phyloP scores from a whole-genome alignment of 1,140 invertebrate species.

The Bombus superbus region DNA sequence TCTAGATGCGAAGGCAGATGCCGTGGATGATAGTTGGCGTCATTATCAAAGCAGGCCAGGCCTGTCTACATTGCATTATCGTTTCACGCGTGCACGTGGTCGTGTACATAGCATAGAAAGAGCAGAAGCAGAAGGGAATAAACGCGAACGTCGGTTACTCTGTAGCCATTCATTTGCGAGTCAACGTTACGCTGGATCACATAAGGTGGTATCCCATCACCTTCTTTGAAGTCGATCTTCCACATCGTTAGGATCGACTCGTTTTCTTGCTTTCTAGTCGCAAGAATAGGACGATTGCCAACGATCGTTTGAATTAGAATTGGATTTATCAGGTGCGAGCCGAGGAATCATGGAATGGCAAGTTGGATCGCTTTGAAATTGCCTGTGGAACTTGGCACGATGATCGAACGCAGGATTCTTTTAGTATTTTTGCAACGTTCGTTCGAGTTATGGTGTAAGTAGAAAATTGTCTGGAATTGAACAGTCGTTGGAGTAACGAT shows the following conservation, averaged over 20 bases:
- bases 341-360: neutral
- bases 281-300: neutral
- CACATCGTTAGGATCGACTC: slow-evolving; percentile 14
- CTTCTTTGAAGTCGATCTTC: slow-evolving; percentile 20
- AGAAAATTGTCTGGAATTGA: too few relatives aligned
- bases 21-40: slow-evolving; percentile 40
- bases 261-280: neutral
- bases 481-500: too few relatives aligned
- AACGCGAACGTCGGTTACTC: slow-evolving; percentile 5
- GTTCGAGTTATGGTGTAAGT: neutral
- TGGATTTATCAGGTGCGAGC: neutral
- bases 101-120: neutral
- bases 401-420: neutral
- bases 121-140: neutral
- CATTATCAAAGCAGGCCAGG: slow-evolving; percentile 62
- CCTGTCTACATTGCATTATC: slow-evolving; percentile 44
- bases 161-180: slow-evolving; percentile 37
- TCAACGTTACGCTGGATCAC: slow-evolving; percentile 35
- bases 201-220: slow-evolving; percentile 8
- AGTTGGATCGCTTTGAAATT: neutral
- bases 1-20: slow-evolving; percentile 2
- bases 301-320: neutral
- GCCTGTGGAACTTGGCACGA: neutral
- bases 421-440: neutral
- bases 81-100: slow-evolving; percentile 23